Evolutionary conservation across 2,888 invertebrate genomes (phyloP).

Genomic region (Subacronicta megacephala): DNA sequence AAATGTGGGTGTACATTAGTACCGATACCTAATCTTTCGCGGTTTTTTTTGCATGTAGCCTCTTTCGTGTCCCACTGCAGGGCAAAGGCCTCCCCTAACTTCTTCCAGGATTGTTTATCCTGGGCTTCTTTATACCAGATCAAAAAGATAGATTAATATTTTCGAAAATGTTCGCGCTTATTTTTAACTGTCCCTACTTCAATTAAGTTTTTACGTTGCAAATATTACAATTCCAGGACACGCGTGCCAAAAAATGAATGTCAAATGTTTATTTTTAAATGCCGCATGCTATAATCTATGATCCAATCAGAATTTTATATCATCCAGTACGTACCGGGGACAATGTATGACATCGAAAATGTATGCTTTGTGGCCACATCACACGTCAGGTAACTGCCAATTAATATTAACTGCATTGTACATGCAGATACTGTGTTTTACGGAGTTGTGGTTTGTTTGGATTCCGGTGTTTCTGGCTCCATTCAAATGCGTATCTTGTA

Average conservation of each 20-base stretch:
- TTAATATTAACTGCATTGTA: conserved; percentile 50
- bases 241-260: conserved; percentile 5
- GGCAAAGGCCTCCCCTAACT: too few species aligned
- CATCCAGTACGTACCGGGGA: conserved; percentile 17
- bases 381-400: conserved; percentile 42
- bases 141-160: too few species aligned
- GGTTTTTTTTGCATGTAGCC: too few species aligned
- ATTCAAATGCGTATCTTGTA: conserved; percentile 1
- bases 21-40: too few species aligned
- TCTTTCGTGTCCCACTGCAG: too few species aligned
- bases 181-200: background rate
- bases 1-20: too few species aligned
- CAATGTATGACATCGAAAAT: conserved; percentile 47
- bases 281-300: conserved; percentile 26
- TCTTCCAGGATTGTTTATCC: too few species aligned
- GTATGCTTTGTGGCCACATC: conserved; percentile 36
- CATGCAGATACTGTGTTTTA: conserved; percentile 16
- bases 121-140: too few species aligned
- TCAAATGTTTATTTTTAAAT: conserved; percentile 23
- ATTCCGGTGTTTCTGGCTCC: background rate
- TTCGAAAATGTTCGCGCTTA: too few species aligned
- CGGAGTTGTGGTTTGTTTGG: conserved; percentile 7
- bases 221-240: background rate
- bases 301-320: conserved; percentile 51
- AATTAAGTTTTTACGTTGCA: background rate